These are phyloP conservation scores for Athetis lepigone DNA, from an alignment of 2,888 invertebrate genomes.

Conservation along the genomic window DNA sequence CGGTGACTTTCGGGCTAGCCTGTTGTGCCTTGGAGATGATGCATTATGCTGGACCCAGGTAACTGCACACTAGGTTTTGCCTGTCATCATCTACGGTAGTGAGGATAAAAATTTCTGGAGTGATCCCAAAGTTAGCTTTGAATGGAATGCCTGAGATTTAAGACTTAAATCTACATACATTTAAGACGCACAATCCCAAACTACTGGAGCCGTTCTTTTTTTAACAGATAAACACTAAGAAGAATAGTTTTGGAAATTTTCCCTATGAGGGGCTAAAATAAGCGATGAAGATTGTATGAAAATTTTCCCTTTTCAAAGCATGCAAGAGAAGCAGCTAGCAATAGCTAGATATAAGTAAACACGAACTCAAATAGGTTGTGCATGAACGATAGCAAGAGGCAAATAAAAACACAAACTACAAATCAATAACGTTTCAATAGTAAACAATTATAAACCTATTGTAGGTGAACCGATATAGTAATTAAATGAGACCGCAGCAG, in stretches of 20 bases:
- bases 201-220: too few species aligned
- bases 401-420: neutral
- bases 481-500: conserved; percentile 25
- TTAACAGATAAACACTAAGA: too few species aligned
- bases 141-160: neutral
- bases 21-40: conserved; percentile 99
- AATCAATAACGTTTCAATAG: conserved; percentile 7
- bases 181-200: too few species aligned
- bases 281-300: too few species aligned
- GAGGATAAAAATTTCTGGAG: neutral
- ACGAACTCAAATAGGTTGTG: too few species aligned
- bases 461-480: conserved; percentile 14
- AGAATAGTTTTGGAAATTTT: too few species aligned
- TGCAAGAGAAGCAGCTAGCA: too few species aligned
- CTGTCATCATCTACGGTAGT: neutral
- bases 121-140: neutral
- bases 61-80: conserved; percentile 15
- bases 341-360: too few species aligned
- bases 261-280: too few species aligned
- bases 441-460: conserved; percentile 5
- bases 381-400: too few species aligned
- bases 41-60: conserved; percentile 99
- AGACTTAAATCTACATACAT: too few species aligned
- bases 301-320: too few species aligned
- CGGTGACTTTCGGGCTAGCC: conserved; percentile 99